Evolutionary conservation across 1,140 invertebrate genomes (phyloP).

Genomic region (Trachymyrmex cornetzi): DNA sequence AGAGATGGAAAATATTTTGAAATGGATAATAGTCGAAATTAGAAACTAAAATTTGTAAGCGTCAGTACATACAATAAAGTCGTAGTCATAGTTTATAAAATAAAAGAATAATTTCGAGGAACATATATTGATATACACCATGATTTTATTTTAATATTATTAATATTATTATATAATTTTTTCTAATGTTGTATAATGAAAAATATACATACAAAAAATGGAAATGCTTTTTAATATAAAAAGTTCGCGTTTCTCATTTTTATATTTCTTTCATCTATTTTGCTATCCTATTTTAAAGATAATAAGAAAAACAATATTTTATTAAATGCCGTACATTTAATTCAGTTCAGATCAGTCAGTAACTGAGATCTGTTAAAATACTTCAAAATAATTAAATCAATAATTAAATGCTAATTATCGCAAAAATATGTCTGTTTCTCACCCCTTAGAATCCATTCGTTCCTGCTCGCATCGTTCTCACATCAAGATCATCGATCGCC

Average conservation of each 20-base stretch:
- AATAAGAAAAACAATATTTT: not conserved
- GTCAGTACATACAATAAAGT: not conserved
- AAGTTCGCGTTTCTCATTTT: not conserved
- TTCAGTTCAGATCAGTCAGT: not conserved
- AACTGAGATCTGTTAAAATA: not conserved
- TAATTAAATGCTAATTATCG: not conserved
- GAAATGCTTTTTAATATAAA: not conserved
- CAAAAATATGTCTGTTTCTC: not conserved
- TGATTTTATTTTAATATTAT: no score
- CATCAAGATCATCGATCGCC: conserved; percentile 66
- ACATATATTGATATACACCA: no score
- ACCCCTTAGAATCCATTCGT: not conserved
- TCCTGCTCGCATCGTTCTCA: conserved; percentile 42
- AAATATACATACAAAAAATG: not conserved
- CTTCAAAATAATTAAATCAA: not conserved
- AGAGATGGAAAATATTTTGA: conserved; percentile 18
- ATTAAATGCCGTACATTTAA: not conserved
- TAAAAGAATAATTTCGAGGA: no score
- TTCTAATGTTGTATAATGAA: not conserved
- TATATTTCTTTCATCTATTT: not conserved
- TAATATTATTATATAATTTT: no score
- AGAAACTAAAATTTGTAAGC: not conserved
- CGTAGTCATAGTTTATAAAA: no score
- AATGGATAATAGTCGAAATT: not conserved
- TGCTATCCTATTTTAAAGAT: not conserved